Conservation (phyloP, 2,888 invertebrate genomes). For the Ormyrus pomaceus region DNA sequence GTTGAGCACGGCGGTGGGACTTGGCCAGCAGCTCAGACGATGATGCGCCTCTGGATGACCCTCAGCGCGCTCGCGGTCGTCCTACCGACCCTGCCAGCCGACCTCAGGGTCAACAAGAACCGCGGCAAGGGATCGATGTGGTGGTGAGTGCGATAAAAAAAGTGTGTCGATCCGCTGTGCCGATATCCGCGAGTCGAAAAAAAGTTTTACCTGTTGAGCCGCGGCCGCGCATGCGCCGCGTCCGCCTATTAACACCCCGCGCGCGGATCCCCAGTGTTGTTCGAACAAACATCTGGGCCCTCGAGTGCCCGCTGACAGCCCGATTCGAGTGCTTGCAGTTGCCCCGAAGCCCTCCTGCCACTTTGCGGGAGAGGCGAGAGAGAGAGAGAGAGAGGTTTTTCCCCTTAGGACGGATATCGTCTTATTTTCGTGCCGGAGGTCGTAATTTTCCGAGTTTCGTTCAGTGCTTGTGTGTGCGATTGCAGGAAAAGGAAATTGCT, state of each 20-base stretch:
- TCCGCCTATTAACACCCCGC: slow-evolving; percentile 18
- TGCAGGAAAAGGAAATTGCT: neutral
- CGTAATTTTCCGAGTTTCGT: too few species aligned
- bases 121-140: slow-evolving; percentile 93
- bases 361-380: neutral
- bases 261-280: neutral
- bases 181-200: too few species aligned
- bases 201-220: neutral
- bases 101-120: slow-evolving; percentile 77
- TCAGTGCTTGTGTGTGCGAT: neutral
- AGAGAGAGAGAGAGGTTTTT: neutral
- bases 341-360: slow-evolving; percentile 13
- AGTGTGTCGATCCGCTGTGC: neutral
- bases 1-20: slow-evolving; percentile 48
- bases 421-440: too few species aligned
- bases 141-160: slow-evolving; percentile 83
- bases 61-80: slow-evolving; percentile 76
- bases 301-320: slow-evolving; percentile 18
- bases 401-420: too few species aligned
- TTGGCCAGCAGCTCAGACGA: slow-evolving; percentile 14
- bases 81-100: slow-evolving; percentile 75
- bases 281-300: neutral
- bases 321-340: slow-evolving; percentile 42
- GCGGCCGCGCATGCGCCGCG: slow-evolving; percentile 3
- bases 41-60: slow-evolving; percentile 69